Base-by-base conservation (phyloP, 2,888 invertebrate species). In the Brassicogethes aeneus region DNA sequence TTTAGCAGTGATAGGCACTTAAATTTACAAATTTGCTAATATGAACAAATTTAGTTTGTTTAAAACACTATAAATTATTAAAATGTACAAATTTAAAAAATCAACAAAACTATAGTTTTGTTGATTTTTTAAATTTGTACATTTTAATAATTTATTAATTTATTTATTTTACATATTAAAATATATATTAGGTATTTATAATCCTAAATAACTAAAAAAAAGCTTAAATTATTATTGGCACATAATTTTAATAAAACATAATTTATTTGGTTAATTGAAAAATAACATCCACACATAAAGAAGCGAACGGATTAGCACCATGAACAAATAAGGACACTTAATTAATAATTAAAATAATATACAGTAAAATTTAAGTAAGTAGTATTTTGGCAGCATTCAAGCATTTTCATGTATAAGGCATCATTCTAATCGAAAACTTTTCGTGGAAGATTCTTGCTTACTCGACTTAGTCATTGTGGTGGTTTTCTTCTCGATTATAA, bases 401-500 rank as follows among this genome's bases (percentile, higher is more conserved):
- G 23, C 23, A 23, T 7, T 7, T 23, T 10, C 5, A 7, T 23
- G 5, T 3, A 5, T 32, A 12, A 5, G 32, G n/a, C n/a, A 32
- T 52, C 55, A 66, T 47, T 67, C 65, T 41, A 69, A 65, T 51
- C 59, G 62, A 51, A 68, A 69, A 43, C 62, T 66, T 55, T 64
- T 67, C 41, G 62, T 61, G 16, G 65, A 62, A 23, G 65, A 62
- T 47, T 69, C 68, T 44, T 68, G 65, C 48, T 67, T 68, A 39
- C 60, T 63, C 23, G 63, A 58, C 44, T 59, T 60, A n/a, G 78
- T 77, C 46, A 76, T 81, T 57, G 79, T 80, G 0, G 82, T 75
- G 0, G 80, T 81, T 55, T 80, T 79, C 59, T 78, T 75, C 49
- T 82, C 82, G 13, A 80, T 76, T 1, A 79, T 76, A n/a, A n/a